A percentile compares a stretch with the other conserved stretches of the same genome.
Evolutionary conservation across 1,140 invertebrate species (phyloP).

Genomic region (Carcinoscorpius rotundicauda): DNA sequence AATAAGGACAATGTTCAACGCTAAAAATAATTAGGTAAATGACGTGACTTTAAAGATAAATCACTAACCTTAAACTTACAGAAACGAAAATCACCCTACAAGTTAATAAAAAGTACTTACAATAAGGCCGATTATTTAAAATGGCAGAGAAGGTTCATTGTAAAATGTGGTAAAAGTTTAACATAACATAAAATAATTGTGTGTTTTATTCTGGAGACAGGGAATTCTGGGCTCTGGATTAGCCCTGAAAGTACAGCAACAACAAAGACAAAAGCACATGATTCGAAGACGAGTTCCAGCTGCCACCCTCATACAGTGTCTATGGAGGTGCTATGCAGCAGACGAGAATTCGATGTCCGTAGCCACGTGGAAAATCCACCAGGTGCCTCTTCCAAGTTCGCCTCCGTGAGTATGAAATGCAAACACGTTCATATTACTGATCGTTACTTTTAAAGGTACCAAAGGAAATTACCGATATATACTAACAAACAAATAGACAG

Average conservation of each 20-base stretch:
- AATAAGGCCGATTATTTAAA: too few species aligned
- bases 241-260: conserved; percentile 96
- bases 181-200: too few species aligned
- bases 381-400: conserved; percentile 66
- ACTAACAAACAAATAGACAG: too few species aligned
- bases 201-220: conserved; percentile 33
- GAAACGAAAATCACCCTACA: too few species aligned
- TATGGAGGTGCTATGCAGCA: conserved; percentile 64
- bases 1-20: too few species aligned
- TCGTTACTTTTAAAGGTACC: not conserved
- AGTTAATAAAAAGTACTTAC: too few species aligned
- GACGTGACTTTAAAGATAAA: too few species aligned
- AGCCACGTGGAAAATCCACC: conserved; percentile 82
- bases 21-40: too few species aligned
- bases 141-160: too few species aligned
- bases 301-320: conserved; percentile 73
- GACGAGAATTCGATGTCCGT: conserved; percentile 52
- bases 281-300: conserved; percentile 88
- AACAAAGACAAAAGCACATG: conserved; percentile 98
- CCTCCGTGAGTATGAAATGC: conserved; percentile 45
- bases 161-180: too few species aligned
- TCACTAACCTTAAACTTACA: too few species aligned
- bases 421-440: not conserved
- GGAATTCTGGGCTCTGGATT: conserved; percentile 93
- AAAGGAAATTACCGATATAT: too few species aligned